Percentiles rank a stretch among this genome's conserved stretches.
These are phyloP conservation scores for Penelope pileata DNA, from an alignment of 2,113 vertebrate genomes.

Conservation along the genomic window DNA sequence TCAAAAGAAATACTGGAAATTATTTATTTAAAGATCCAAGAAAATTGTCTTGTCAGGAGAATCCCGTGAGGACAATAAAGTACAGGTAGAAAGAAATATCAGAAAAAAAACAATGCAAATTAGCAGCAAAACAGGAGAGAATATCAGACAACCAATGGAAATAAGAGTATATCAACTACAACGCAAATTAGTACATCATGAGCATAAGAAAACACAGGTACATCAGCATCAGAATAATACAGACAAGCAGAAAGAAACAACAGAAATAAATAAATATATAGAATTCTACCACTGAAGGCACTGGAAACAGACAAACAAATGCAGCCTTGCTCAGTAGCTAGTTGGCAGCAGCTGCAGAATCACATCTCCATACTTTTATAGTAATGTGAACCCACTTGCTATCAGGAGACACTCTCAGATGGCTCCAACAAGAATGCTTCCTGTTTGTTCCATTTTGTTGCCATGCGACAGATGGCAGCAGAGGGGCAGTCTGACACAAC, in stretches of 20 bases:
- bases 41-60: background rate
- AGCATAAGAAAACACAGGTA: constrained; percentile 19
- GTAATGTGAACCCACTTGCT: background rate
- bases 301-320: background rate
- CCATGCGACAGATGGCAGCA: no score
- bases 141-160: background rate
- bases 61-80: background rate
- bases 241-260: background rate
- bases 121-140: background rate
- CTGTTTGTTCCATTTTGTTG: no score
- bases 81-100: background rate
- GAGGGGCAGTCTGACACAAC: no score
- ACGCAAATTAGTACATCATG: background rate
- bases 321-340: background rate
- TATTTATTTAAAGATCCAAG: background rate
- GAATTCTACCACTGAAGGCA: background rate
- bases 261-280: constrained; percentile 30
- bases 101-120: constrained; percentile 8
- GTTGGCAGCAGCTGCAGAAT: background rate
- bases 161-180: constrained; percentile 12
- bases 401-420: background rate
- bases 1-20: background rate
- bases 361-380: background rate
- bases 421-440: background rate
- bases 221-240: background rate